These are phyloP conservation scores for Pomacea canaliculata DNA, from an alignment of 2,888 invertebrate genomes.

Conservation along the genomic window DNA sequence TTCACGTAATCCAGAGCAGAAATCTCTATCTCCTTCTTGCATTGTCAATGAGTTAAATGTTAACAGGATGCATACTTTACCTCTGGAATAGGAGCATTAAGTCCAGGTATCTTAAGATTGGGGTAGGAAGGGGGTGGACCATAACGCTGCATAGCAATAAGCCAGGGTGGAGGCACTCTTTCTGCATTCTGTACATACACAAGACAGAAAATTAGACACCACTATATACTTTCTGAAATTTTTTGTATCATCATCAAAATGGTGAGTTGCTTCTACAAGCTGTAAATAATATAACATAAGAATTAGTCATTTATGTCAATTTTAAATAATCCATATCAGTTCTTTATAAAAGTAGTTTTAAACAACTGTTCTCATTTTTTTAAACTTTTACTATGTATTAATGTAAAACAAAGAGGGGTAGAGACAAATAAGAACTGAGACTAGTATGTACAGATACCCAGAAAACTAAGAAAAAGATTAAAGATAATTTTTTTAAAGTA, in stretches of 20 bases:
- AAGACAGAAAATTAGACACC: constrained; percentile 23
- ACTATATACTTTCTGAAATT: background rate
- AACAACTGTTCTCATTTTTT: no score
- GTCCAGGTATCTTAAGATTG: constrained; percentile 95
- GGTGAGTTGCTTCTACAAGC: background rate
- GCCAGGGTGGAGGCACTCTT: constrained; percentile 89
- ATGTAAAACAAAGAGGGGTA: no score
- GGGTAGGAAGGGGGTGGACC: constrained; percentile 99
- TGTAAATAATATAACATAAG: background rate
- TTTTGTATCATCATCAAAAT: background rate
- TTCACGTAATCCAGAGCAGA: no score
- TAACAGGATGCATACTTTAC: constrained; percentile 39
- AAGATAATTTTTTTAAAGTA: no score
- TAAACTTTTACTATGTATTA: no score
- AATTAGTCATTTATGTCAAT: background rate
- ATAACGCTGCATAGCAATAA: constrained; percentile 97
- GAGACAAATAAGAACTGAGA: no score
- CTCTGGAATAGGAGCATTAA: constrained; percentile 98
- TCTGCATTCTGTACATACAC: constrained; percentile 68
- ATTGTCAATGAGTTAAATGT: no score
- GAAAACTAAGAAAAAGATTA: no score
- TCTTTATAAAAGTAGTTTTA: no score
- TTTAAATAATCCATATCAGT: background rate
- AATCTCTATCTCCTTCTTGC: no score
- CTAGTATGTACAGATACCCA: no score